Percentiles rank a stretch among this genome's conserved stretches.
Evolutionary conservation across 2,888 invertebrate species (phyloP).

Genomic region (Dicranocentrus wangi): DNA sequence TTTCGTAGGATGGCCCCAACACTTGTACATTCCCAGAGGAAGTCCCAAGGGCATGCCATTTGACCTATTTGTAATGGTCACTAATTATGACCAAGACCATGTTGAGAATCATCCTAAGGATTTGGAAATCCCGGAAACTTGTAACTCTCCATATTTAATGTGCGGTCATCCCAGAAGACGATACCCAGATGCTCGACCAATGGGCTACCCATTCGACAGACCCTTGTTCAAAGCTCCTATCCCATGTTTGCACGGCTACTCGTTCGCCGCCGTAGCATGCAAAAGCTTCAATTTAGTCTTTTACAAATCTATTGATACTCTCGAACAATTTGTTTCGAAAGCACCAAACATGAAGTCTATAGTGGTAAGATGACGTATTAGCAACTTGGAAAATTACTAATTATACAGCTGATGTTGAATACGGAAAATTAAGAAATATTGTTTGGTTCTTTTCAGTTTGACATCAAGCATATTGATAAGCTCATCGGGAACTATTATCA

Average conservation of each 20-base stretch:
- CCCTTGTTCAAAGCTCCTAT: conserved; percentile 43
- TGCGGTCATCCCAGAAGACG: conserved; percentile 27
- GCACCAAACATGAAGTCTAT: conserved; percentile 53
- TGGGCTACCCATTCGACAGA: conserved; percentile 43
- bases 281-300: conserved; percentile 49
- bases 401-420: background rate
- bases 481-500: conserved; percentile 15
- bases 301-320: conserved; percentile 35
- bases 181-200: conserved; percentile 29
- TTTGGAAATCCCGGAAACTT: conserved; percentile 28
- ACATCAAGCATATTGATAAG: conserved; percentile 53
- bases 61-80: conserved; percentile 66
- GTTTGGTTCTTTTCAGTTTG: conserved; percentile 39
- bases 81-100: conserved; percentile 60
- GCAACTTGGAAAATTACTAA: too few species aligned
- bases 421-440: too few species aligned
- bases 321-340: conserved; percentile 47
- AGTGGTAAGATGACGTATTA: conserved; percentile 53
- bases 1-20: conserved; percentile 84
- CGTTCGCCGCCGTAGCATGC: conserved; percentile 35
- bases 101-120: conserved; percentile 39
- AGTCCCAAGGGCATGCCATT: conserved; percentile 76
- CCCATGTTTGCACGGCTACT: conserved; percentile 27
- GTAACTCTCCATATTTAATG: conserved; percentile 49
- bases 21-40: conserved; percentile 86